A percentile compares a stretch with the other conserved stretches of the same genome.
Conservation (phyloP, 2,888 invertebrate species). For the Criorhina ranunculi region DNA sequence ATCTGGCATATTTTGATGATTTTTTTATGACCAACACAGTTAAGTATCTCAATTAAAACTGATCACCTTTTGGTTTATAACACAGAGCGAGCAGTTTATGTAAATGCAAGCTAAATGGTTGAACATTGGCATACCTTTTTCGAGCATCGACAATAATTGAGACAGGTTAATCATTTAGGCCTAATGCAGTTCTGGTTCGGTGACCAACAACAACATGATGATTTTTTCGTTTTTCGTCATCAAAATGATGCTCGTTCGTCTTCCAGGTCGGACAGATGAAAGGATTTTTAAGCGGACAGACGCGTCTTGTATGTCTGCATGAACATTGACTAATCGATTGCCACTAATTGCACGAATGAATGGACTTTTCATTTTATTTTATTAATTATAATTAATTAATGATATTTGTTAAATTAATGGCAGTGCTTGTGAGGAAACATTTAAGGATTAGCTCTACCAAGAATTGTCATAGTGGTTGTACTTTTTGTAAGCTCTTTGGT, state of each 20-base stretch:
- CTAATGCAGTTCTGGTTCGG: constrained; percentile 47
- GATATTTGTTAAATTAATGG: constrained; percentile 64
- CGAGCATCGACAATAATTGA: constrained; percentile 49
- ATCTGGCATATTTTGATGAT: constrained; percentile 46
- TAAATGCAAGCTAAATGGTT: constrained; percentile 41
- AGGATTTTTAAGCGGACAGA: constrained; percentile 43
- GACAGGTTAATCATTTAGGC: constrained; percentile 69
- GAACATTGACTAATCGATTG: constrained; percentile 74
- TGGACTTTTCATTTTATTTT: constrained; percentile 74
- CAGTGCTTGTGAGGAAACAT: constrained; percentile 36
- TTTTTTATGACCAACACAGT: constrained; percentile 14
- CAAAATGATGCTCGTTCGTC: constrained; percentile 59
- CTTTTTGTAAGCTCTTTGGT: background rate
- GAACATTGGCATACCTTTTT: constrained; percentile 32
- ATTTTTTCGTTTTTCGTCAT: constrained; percentile 28
- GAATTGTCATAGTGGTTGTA: background rate
- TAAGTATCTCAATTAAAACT: constrained; percentile 74
- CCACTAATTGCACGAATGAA: constrained; percentile 70
- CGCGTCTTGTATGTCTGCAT: constrained; percentile 31
- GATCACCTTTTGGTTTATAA: constrained; percentile 61
- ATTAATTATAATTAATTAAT: constrained; percentile 70
- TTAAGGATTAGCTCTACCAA: constrained; percentile 21
- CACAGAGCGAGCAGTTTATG: constrained; percentile 31
- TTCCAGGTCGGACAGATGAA: constrained; percentile 68
- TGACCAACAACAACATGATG: constrained; percentile 15